Evolutionary conservation across 2,888 invertebrate genomes (phyloP).

Genomic region (Eilema griseolum): DNA sequence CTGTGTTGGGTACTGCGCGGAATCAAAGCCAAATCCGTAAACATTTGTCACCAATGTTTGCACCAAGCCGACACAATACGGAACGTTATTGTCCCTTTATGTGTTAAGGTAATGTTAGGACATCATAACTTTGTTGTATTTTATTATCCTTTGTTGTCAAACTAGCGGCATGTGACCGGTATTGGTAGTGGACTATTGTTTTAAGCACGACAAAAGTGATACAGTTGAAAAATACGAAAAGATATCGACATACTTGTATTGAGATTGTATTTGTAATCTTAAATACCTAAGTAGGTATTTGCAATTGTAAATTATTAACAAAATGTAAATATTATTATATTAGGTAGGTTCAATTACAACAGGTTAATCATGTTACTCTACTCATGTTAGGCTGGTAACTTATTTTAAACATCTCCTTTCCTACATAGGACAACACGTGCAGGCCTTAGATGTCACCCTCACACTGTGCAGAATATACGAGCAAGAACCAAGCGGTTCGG

Average conservation of each 20-base stretch:
- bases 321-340: no score
- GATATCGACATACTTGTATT: not conserved
- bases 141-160: conserved; percentile 35
- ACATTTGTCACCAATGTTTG: conserved; percentile 37
- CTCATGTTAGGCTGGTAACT: no score
- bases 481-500: no score
- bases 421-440: no score
- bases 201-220: conserved; percentile 16
- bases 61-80: conserved; percentile 30
- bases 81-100: conserved; percentile 15
- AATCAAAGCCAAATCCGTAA: conserved; percentile 39
- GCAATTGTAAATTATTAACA: no score
- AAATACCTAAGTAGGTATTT: no score
- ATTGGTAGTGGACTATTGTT: conserved; percentile 31
- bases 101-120: not conserved
- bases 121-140: conserved; percentile 19
- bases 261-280: not conserved
- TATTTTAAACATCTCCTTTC: no score
- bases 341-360: no score
- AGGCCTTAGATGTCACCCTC: no score
- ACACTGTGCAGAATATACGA: no score
- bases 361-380: no score
- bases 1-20: conserved; percentile 33
- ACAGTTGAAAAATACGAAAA: not conserved
- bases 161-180: conserved; percentile 23